Percentiles rank a stretch among this genome's conserved stretches.
These are phyloP conservation scores for Hirundichthys speculiger DNA, from an alignment of 2,113 vertebrate genomes.

Conservation along the genomic window DNA sequence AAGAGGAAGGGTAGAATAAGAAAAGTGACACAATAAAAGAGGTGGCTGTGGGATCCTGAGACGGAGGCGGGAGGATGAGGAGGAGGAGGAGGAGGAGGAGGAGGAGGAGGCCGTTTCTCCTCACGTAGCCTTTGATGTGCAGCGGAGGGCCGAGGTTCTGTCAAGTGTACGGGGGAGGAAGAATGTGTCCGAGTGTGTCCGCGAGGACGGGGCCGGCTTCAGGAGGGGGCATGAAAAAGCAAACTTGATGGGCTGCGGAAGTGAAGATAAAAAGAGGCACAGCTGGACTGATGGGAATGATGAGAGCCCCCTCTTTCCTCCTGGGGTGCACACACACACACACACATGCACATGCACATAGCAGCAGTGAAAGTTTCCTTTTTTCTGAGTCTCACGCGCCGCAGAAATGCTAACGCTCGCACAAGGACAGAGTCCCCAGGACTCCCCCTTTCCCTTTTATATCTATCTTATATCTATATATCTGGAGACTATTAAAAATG, in stretches of 20 bases:
- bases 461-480: no score
- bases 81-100: conserved; percentile 9
- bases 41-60: conserved; percentile 48
- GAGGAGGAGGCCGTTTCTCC: conserved; percentile 21
- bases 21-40: conserved; percentile 65
- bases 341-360: conserved; percentile 14
- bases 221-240: conserved; percentile 61
- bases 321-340: conserved; percentile 20
- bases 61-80: background rate
- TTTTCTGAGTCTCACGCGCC: background rate
- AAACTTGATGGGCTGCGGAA: conserved; percentile 73
- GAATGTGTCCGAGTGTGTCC: conserved; percentile 15
- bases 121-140: conserved; percentile 73
- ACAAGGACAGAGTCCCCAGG: conserved; percentile 11
- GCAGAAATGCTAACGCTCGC: conserved; percentile 18
- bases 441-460: no score
- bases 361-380: conserved; percentile 29
- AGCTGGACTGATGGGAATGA: conserved; percentile 72
- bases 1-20: conserved; percentile 20
- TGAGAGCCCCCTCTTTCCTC: conserved; percentile 28
- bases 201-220: background rate
- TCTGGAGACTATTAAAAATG: no score
- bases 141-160: conserved; percentile 44
- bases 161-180: conserved; percentile 53
- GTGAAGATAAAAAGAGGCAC: conserved; percentile 72